Percentiles rank a stretch among this genome's conserved stretches.
Evolutionary conservation across 2,113 vertebrate species (phyloP).

Genomic region (Camarhynchus parvulus): DNA sequence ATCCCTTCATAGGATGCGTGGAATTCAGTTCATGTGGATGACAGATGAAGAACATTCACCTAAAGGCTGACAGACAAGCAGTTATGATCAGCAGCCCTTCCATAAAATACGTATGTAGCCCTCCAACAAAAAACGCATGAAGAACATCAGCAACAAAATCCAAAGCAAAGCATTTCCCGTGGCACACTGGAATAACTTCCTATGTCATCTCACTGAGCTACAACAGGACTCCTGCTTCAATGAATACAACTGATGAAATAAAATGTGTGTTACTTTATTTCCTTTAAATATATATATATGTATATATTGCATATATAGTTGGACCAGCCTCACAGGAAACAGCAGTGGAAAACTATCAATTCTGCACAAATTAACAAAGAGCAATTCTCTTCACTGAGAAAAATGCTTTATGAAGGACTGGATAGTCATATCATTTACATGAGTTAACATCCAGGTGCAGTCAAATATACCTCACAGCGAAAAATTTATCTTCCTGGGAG

Average conservation of each 20-base stretch:
- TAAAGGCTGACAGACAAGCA: neutral
- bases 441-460: neutral
- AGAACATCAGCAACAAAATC: neutral
- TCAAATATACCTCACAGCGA: neutral
- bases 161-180: neutral
- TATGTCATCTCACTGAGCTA: neutral
- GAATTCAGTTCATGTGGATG: neutral
- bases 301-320: neutral
- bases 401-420: neutral
- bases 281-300: neutral
- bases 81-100: neutral
- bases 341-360: neutral
- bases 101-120: neutral
- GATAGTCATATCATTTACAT: neutral
- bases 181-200: neutral
- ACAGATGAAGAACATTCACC: neutral
- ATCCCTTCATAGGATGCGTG: neutral
- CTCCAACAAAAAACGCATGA: neutral
- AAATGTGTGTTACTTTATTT: neutral
- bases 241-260: neutral
- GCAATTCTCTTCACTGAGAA: neutral
- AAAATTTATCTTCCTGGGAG: neutral
- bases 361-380: neutral
- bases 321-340: neutral
- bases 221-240: neutral